phyloP scores from a whole-genome alignment of 2,113 vertebrate species.

The Maccullochella peelii region DNA sequence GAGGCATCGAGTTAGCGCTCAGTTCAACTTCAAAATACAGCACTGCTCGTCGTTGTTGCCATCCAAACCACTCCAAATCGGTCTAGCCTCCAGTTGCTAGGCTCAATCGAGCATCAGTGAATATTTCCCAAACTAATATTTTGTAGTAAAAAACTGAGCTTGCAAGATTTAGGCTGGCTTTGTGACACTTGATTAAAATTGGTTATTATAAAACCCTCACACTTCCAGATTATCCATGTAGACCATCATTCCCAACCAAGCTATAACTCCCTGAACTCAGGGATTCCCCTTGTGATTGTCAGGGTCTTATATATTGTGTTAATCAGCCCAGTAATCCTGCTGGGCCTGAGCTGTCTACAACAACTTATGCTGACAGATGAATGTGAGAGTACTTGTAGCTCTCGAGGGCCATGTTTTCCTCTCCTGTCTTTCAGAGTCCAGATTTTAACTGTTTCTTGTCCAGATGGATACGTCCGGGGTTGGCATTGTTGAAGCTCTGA shows the following conservation, averaged over 20 bases:
- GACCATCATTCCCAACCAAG: neutral
- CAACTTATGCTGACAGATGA: constrained; percentile 27
- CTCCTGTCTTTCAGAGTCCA: constrained; percentile 16
- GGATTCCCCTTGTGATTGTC: neutral
- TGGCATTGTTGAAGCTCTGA: constrained; percentile 5
- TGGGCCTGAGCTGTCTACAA: constrained; percentile 6
- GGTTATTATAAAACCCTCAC: constrained; percentile 26
- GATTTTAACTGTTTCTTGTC: constrained; percentile 30
- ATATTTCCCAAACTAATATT: neutral
- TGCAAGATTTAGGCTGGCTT: neutral
- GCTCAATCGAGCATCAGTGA: constrained; percentile 1
- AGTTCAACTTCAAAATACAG: neutral
- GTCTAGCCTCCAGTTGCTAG: neutral
- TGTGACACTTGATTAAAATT: neutral
- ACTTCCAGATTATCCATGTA: constrained; percentile 8
- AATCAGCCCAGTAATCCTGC: constrained; percentile 36
- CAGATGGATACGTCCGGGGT: constrained; percentile 32
- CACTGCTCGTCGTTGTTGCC: too few relatives aligned
- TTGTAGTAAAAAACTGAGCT: neutral
- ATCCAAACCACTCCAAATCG: neutral
- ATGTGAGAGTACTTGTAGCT: constrained; percentile 8
- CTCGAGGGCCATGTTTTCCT: constrained; percentile 4
- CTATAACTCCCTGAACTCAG: neutral
- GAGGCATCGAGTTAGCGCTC: neutral
- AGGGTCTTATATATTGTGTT: constrained; percentile 14